A percentile compares a stretch with the other conserved stretches of the same genome.
Evolutionary conservation across 2,797 vertebrate species (phyloP).

Genomic region (Manis pentadactyla): DNA sequence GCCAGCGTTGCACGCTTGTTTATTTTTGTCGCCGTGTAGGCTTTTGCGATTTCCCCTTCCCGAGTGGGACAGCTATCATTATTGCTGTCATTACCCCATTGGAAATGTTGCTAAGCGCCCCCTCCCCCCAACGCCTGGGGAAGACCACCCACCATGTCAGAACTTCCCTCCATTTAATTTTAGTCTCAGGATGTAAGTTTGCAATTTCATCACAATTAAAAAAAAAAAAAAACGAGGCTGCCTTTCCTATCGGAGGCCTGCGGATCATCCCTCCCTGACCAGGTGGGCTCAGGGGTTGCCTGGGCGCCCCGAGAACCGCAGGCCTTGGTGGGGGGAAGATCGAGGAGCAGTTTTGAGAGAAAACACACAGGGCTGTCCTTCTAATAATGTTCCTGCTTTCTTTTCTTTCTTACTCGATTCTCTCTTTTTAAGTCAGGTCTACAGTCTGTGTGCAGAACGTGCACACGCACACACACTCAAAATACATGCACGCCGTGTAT

Average conservation of each 20-base stretch:
- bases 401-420: not conserved
- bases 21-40: constrained; percentile 70
- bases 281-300: not conserved
- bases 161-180: not conserved
- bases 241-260: not conserved
- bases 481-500: fast-evolving
- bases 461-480: fast-evolving
- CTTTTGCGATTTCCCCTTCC: constrained; percentile 71
- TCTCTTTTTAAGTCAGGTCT: not conserved
- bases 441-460: fast-evolving
- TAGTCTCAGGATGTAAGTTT: constrained; percentile 59
- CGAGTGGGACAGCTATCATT: constrained; percentile 66
- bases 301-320: not conserved
- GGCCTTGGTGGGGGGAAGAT: not conserved
- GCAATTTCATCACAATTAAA: constrained; percentile 53
- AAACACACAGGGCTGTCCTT: not conserved
- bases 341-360: not conserved
- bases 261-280: fast-evolving
- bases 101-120: constrained; percentile 63
- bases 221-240: not conserved
- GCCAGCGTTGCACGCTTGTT: constrained; percentile 62
- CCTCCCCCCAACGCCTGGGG: not conserved
- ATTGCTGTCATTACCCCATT: constrained; percentile 73
- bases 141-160: constrained; percentile 5
- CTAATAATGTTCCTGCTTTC: not conserved